phyloP scores from a whole-genome alignment of 2,888 invertebrate species.

The Blastobasis adustella region DNA sequence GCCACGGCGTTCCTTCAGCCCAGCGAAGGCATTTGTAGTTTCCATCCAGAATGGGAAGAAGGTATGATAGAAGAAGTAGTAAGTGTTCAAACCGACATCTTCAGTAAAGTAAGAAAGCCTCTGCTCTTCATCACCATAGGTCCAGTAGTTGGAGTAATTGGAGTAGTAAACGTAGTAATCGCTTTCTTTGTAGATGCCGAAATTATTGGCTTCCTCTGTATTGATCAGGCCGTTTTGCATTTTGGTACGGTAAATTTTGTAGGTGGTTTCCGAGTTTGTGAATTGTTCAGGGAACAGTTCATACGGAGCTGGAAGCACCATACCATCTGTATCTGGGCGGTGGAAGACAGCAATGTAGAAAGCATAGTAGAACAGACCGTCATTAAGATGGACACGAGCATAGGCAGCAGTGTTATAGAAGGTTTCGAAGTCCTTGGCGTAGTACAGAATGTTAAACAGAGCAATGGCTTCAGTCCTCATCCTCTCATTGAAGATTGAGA shows the following conservation, averaged over 20 bases:
- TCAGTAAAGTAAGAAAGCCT: conserved; percentile 80
- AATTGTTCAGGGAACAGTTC: conserved; percentile 80
- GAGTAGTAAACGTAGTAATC: conserved; percentile 65
- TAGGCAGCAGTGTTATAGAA: conserved; percentile 75
- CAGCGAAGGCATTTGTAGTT: conserved; percentile 46
- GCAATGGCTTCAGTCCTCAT: conserved; percentile 63
- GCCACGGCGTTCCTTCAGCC: conserved; percentile 68
- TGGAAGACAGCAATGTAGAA: conserved; percentile 75
- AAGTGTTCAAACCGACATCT: conserved; percentile 79
- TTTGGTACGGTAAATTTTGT: conserved; percentile 65
- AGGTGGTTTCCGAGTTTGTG: conserved; percentile 59
- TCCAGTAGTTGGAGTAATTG: conserved; percentile 72
- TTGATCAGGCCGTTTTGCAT: conserved; percentile 42
- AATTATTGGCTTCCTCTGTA: conserved; percentile 38
- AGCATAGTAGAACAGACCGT: conserved; percentile 77
- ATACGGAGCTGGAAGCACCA: conserved; percentile 79
- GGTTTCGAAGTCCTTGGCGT: conserved; percentile 75
- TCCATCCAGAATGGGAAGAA: conserved; percentile 78
- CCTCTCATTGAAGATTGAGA: conserved; percentile 63
- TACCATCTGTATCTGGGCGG: conserved; percentile 70
- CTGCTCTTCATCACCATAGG: conserved; percentile 73
- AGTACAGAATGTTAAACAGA: conserved; percentile 73
- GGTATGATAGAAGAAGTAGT: conserved; percentile 78
- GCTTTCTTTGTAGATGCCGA: conserved; percentile 51
- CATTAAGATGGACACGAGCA: conserved; percentile 75